Base-by-base conservation (phyloP, 2,797 vertebrate species). In the Acanthis flammea region DNA sequence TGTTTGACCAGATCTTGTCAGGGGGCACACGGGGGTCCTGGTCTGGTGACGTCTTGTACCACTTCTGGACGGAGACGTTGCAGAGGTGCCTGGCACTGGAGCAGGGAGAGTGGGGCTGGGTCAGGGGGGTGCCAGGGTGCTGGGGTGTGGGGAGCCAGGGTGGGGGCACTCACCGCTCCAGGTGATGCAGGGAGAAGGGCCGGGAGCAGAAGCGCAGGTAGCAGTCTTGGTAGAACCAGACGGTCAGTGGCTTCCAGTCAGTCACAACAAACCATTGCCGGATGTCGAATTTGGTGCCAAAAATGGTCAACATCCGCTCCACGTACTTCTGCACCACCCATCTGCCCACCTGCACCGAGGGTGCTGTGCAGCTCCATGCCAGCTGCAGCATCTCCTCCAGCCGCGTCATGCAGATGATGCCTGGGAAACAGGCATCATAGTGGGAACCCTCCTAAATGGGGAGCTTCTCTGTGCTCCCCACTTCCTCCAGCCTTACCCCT, bases 201-300 rank as follows among this genome's bases (percentile, higher is more conserved):
- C 16, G 98, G 2, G 99, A 99, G 92, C 99, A 99, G 97, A 99
- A 99, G 58, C 99, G 98, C 55, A 99, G 97, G 95, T 99, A 99
- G 97, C 99, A 99, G 77, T 99, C 98, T 3, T 73, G 96, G 94
- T 99, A 99, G 97, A 99, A 99, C 99, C 99, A 99, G 78, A 99
- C 92, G 0, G 99, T 99, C 55, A 99, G 97, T 3, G 99, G 99
- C 95, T 99, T 99, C 99, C 99, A 99, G 97, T 99, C 98, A 0
- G 99, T 99, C 76, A 99, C 99, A 39, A 99, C 97, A 94, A 99
- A 99, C 99, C 99, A 99, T 90, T 99, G 99, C 18, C 99, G 98
- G 86, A 99, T 86, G 83, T 99, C 99, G 4, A 99, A 99, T 96
- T 99, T 99, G 94, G 99, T 99, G 88, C 97, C 98, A 0, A 98